Conservation (phyloP, 37 sponge, comb jelly and placozoan species). For the Bolinopsis microptera region DNA sequence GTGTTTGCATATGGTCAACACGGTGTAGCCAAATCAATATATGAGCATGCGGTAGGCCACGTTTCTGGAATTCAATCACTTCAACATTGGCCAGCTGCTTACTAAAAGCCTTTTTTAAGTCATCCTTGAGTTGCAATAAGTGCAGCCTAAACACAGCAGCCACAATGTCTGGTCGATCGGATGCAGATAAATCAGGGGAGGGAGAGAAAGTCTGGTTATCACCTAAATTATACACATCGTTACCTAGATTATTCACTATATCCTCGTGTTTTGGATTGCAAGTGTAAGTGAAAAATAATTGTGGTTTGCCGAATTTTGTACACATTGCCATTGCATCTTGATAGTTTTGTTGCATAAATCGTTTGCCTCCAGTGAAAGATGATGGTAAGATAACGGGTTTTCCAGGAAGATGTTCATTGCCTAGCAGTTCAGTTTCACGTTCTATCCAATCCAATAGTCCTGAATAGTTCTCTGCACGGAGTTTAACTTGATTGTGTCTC, state of each 20-base stretch:
- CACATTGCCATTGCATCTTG: conserved; percentile 76
- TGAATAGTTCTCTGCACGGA: conserved; percentile 67
- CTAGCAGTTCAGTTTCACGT: conserved; percentile 17
- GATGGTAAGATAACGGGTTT: conserved; percentile 71
- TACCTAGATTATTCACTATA: conserved; percentile 66
- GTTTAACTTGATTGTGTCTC: conserved; percentile 22
- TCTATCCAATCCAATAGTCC: conserved; percentile 51
- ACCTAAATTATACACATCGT: background rate
- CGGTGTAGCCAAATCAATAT: background rate
- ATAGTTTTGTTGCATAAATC: conserved; percentile 77
- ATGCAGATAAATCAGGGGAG: conserved; percentile 62
- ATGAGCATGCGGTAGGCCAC: conserved; percentile 48
- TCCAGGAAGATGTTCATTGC: conserved; percentile 70
- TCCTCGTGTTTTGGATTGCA: conserved; percentile 73
- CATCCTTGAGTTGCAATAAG: conserved; percentile 66
- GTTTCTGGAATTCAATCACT: conserved; percentile 28
- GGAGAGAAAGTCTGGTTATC: background rate
- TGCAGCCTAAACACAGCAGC: conserved; percentile 70
- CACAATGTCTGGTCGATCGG: conserved; percentile 71
- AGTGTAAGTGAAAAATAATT: conserved; percentile 72
- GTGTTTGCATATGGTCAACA: background rate
- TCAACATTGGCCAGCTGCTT: conserved; percentile 49
- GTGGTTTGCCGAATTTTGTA: conserved; percentile 67
- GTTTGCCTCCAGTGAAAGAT: conserved; percentile 72
- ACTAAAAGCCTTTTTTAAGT: conserved; percentile 70